Conservation (phyloP, 2,888 invertebrate species). For the Trichacis sp. region DNA sequence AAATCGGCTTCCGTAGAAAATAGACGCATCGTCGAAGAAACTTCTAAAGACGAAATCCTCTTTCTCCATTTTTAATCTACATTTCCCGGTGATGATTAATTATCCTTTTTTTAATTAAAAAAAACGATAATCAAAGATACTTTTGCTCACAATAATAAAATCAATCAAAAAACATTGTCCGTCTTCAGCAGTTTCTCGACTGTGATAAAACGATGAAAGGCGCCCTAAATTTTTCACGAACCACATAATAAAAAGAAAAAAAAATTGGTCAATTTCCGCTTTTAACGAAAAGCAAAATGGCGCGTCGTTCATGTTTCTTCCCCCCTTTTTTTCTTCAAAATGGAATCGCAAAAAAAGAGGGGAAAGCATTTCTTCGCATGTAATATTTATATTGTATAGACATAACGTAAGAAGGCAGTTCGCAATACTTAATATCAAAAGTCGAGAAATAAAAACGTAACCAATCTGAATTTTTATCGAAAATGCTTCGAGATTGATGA, state of each 20-base stretch:
- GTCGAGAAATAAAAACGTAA: no score
- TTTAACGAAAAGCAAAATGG: constrained; percentile 11
- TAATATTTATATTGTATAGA: constrained; percentile 39
- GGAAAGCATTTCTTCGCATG: constrained; percentile 42
- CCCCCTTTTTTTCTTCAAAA: constrained; percentile 19
- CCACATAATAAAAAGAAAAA: no score
- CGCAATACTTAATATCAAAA: constrained; percentile 14
- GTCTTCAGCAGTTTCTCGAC: no score
- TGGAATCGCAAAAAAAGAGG: constrained; percentile 16
- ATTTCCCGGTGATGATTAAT: constrained; percentile 5
- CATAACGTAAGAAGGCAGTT: constrained; percentile 31
- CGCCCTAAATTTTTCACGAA: constrained; percentile 28
- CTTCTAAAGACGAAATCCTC: no score
- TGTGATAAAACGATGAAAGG: no score
- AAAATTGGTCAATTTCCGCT: constrained; percentile 16
- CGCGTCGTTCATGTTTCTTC: constrained; percentile 27
- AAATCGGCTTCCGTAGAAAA: constrained; percentile 44
- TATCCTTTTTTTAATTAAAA: no score
- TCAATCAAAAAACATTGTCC: no score
- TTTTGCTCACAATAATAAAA: constrained; percentile 3
- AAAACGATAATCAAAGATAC: neutral
- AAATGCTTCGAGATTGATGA: constrained; percentile 42
- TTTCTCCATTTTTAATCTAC: neutral
- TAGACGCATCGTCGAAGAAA: constrained; percentile 39
- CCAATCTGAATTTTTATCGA: constrained; percentile 11